Percentiles rank a stretch among this genome's conserved stretches.
Conservation (phyloP, 2,797 vertebrate species). For the Phoebastria nigripes region DNA sequence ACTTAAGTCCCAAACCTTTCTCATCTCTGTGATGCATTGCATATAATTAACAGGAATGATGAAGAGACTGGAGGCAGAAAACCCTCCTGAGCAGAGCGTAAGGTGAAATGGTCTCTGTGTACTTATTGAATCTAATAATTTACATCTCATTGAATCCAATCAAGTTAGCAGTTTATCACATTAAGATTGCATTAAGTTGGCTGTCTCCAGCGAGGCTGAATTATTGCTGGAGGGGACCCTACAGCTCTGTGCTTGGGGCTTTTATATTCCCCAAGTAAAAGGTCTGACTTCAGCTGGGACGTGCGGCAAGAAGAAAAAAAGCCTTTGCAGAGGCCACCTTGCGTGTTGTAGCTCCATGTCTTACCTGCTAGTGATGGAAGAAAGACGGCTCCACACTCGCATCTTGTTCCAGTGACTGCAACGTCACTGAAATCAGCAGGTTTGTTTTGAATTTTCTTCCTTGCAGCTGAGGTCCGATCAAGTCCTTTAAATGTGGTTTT, state of each 20-base stretch:
- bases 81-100: constrained; percentile 15
- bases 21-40: not conserved
- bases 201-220: constrained; percentile 55
- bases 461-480: not conserved
- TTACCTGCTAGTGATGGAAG: not conserved
- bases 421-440: not conserved
- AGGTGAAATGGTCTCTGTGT: constrained; percentile 62
- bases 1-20: not conserved
- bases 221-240: constrained; percentile 48
- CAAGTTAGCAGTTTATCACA: constrained; percentile 67
- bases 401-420: not conserved
- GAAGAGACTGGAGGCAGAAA: constrained; percentile 42
- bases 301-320: not conserved
- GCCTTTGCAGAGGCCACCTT: not conserved
- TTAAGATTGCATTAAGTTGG: constrained; percentile 65
- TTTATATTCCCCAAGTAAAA: not conserved
- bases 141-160: constrained; percentile 76
- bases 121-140: constrained; percentile 74
- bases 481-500: not conserved
- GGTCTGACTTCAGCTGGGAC: not conserved
- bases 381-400: rapidly evolving
- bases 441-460: not conserved
- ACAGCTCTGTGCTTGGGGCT: not conserved
- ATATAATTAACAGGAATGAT: constrained; percentile 37
- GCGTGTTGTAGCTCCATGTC: rapidly evolving